These are phyloP conservation scores for Chascanopsetta lugubris DNA, from an alignment of 2,113 vertebrate genomes.

Conservation along the genomic window DNA sequence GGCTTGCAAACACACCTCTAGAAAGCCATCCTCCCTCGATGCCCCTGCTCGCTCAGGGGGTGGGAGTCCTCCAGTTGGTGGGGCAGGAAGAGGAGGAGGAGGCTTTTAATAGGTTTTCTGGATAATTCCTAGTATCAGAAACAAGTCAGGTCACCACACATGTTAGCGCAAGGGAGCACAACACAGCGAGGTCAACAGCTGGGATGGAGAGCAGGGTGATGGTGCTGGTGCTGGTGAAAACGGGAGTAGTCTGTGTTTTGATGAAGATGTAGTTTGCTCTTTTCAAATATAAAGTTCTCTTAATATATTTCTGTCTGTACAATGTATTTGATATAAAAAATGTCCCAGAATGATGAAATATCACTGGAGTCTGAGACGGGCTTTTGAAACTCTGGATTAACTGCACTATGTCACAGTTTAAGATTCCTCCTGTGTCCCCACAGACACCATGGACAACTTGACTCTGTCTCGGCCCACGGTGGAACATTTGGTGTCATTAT, in stretches of 20 bases:
- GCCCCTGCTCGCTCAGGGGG: too few species aligned
- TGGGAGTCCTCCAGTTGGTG: too few species aligned
- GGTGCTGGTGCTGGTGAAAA: constrained; percentile 65
- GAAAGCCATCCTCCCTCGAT: too few species aligned
- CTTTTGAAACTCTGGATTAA: constrained; percentile 30
- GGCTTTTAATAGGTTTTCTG: constrained; percentile 96
- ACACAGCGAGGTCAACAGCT: constrained; percentile 63
- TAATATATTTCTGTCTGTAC: constrained; percentile 80
- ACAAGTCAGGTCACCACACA: constrained; percentile 88
- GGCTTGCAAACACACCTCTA: too few species aligned
- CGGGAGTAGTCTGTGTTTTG: constrained; percentile 26
- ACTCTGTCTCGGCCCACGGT: constrained; percentile 85
- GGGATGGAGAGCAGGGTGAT: constrained; percentile 26
- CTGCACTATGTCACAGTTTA: constrained; percentile 74
- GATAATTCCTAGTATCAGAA: constrained; percentile 97
- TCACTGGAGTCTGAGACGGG: constrained; percentile 41
- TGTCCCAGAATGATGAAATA: constrained; percentile 80
- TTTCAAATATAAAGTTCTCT: constrained; percentile 59
- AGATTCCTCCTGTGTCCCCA: constrained; percentile 88
- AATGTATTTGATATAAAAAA: constrained; percentile 84
- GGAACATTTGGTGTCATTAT: constrained; percentile 88
- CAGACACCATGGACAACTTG: constrained; percentile 83
- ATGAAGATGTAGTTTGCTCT: constrained; percentile 38
- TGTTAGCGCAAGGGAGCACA: constrained; percentile 74
- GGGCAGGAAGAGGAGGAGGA: constrained; percentile 63